Evolutionary conservation across 2,888 invertebrate species (phyloP).

Genomic region (Acronicta aceris): DNA sequence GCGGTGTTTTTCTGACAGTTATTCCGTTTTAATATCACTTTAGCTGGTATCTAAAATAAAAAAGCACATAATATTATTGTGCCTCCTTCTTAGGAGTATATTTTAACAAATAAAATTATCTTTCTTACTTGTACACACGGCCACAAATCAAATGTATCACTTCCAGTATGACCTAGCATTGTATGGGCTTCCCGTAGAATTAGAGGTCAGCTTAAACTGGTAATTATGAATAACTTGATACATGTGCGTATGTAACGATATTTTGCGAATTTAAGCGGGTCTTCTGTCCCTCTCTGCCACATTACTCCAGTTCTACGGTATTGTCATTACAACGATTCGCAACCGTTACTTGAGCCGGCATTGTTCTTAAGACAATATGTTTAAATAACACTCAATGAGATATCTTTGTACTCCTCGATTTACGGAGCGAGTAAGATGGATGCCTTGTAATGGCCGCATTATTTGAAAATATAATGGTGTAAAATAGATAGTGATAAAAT

Average conservation of each 20-base stretch:
- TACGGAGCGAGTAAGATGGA: constrained; percentile 7
- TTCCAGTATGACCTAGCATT: too few relatives aligned
- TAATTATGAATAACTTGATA: too few relatives aligned
- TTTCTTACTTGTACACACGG: too few relatives aligned
- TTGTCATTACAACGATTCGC: constrained; percentile 38
- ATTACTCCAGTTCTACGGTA: constrained; percentile 10
- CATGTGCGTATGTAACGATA: neutral
- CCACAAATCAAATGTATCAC: too few relatives aligned
- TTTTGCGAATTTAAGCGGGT: neutral
- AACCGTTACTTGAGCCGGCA: constrained; percentile 42
- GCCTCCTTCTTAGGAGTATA: too few relatives aligned
- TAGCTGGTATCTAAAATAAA: too few relatives aligned
- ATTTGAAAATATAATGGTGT: neutral
- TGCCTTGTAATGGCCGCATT: neutral
- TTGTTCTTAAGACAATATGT: constrained; percentile 50
- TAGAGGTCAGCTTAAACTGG: too few relatives aligned
- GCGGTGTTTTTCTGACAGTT: too few relatives aligned
- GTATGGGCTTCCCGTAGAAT: too few relatives aligned
- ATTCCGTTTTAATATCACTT: too few relatives aligned
- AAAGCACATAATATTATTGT: too few relatives aligned
- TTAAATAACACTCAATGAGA: constrained; percentile 44
- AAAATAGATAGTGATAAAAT: neutral
- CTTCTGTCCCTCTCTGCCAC: constrained; percentile 21
- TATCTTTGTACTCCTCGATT: constrained; percentile 37
- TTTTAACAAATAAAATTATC: too few relatives aligned